These are phyloP conservation scores for honey bee (Apis mellifera) DNA, from an alignment of 1,140 invertebrate species.

Conservation along the genomic window DNA sequence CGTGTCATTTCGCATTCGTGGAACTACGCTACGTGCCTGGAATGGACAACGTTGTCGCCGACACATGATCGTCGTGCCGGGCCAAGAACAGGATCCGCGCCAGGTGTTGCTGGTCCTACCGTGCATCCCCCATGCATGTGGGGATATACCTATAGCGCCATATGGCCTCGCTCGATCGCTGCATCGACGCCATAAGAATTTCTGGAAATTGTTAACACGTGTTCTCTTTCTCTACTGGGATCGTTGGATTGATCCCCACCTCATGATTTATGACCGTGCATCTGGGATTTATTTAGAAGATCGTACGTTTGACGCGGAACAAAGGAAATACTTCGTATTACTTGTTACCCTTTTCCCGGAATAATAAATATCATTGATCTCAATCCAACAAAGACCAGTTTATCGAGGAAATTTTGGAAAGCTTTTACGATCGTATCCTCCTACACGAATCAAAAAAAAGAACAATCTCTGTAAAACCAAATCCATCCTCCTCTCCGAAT, in stretches of 20 bases:
- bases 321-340: too few relatives aligned
- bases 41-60: not conserved
- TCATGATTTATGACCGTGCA: not conserved
- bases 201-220: constrained; percentile 15
- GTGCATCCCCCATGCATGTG: not conserved
- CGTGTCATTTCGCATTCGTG: constrained; percentile 55
- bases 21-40: constrained; percentile 41
- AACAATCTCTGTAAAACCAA: too few relatives aligned
- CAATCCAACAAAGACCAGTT: too few relatives aligned
- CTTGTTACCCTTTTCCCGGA: not conserved
- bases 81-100: not conserved
- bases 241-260: not conserved
- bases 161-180: constrained; percentile 20
- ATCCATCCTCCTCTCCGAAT: too few relatives aligned
- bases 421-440: too few relatives aligned
- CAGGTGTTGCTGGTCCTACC: constrained; percentile 30
- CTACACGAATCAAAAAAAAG: too few relatives aligned
- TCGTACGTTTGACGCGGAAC: too few relatives aligned
- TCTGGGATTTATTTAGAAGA: not conserved
- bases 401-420: too few relatives aligned
- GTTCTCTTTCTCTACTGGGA: not conserved
- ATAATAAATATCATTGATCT: too few relatives aligned
- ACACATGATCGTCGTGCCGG: constrained; percentile 9
- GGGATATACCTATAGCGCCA: constrained; percentile 13
- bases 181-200: not conserved